These are phyloP conservation scores for Myocastor coypus DNA, from an alignment of 2,113 vertebrate species.

Conservation along the genomic window DNA sequence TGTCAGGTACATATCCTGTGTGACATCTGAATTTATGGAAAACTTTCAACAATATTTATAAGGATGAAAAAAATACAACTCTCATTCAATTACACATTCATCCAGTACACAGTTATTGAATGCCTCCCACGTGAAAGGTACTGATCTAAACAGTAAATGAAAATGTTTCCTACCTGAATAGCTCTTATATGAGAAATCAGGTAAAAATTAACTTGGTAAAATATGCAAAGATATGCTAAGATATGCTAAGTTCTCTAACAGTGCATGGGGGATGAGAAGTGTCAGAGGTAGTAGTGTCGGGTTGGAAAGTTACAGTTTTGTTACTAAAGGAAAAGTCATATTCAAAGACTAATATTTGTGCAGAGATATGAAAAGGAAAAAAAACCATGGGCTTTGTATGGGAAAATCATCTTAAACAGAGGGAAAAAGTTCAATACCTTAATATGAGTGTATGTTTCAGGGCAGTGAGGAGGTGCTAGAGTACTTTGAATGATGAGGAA, in stretches of 20 bases:
- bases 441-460: background rate
- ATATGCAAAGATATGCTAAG: no score
- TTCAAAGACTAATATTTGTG: background rate
- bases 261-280: background rate
- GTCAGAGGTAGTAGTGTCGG: background rate
- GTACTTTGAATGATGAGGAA: background rate
- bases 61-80: background rate
- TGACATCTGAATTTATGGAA: background rate
- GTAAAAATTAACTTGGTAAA: background rate
- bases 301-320: background rate
- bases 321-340: background rate
- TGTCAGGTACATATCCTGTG: background rate
- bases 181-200: background rate
- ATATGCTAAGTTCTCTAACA: no score
- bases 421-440: background rate
- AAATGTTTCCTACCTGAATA: background rate
- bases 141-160: background rate
- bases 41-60: background rate
- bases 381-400: background rate
- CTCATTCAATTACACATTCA: background rate
- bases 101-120: background rate
- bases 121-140: background rate
- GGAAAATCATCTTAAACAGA: background rate
- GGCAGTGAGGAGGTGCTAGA: background rate
- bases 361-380: background rate